Percentiles rank a stretch among this genome's conserved stretches.
Conservation (phyloP, 2,113 vertebrate species). For the Tretioscincus oriximinensis region DNA sequence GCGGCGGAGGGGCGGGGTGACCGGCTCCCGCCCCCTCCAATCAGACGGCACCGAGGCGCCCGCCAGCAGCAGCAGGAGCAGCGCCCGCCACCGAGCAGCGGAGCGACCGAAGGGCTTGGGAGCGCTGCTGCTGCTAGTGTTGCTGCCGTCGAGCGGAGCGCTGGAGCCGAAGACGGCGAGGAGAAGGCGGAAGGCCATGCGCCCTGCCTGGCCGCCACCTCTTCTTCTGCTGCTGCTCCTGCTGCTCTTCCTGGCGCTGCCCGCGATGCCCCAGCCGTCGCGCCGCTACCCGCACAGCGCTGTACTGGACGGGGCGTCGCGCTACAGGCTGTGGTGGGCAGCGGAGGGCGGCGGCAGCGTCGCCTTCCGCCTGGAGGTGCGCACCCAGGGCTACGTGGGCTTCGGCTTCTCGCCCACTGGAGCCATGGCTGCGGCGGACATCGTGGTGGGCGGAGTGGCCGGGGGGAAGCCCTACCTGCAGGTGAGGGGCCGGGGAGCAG, state of each 20-base stretch:
- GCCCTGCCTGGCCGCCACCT: constrained; percentile 44
- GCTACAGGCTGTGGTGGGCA: constrained; percentile 77
- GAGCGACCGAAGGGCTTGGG: background rate
- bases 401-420: constrained; percentile 84
- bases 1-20: constrained; percentile 5
- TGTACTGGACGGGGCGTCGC: constrained; percentile 74
- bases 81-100: background rate
- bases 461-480: constrained; percentile 81
- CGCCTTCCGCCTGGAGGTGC: constrained; percentile 79
- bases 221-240: constrained; percentile 29
- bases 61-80: background rate
- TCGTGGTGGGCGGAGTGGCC: constrained; percentile 82
- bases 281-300: constrained; percentile 69
- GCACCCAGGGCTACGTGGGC: constrained; percentile 82
- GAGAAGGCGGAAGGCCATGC: constrained; percentile 59
- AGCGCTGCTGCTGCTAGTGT: background rate
- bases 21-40: constrained; percentile 8
- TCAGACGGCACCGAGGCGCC: background rate
- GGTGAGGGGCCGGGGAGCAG: constrained; percentile 62
- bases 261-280: constrained; percentile 1
- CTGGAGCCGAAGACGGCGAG: constrained; percentile 36
- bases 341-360: constrained; percentile 66
- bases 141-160: constrained; percentile 15
- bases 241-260: constrained; percentile 31
- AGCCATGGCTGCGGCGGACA: constrained; percentile 81